phyloP scores from a whole-genome alignment of 2,888 invertebrate genomes.

The Doris montereyensis region DNA sequence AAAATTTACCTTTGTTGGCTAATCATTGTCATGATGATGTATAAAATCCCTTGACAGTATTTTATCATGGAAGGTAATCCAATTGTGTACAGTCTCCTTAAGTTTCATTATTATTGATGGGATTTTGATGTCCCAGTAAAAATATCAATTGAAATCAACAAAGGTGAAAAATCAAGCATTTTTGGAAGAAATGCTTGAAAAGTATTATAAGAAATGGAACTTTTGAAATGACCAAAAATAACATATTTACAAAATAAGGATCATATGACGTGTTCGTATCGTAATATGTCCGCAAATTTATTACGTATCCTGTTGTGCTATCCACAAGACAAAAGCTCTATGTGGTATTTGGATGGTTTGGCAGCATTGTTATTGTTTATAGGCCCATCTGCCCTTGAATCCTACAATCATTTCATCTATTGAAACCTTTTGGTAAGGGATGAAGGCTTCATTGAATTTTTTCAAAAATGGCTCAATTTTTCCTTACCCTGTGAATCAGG shows the following conservation, averaged over 20 bases:
- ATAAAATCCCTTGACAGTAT: too few species aligned
- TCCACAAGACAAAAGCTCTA: conserved; percentile 15
- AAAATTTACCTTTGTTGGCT: too few species aligned
- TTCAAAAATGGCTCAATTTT: neutral
- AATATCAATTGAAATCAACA: too few species aligned
- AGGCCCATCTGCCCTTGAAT: neutral
- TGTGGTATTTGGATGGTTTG: conserved; percentile 15
- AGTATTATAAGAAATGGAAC: too few species aligned
- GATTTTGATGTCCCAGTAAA: too few species aligned
- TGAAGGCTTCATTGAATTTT: neutral
- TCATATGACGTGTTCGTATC: neutral
- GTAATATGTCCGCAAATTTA: conserved; percentile 7
- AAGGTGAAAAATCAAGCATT: too few species aligned
- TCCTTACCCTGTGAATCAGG: neutral
- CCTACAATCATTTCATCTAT: conserved; percentile 24
- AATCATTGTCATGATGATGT: too few species aligned
- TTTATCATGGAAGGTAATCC: too few species aligned
- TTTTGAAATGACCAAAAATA: neutral
- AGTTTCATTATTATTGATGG: too few species aligned
- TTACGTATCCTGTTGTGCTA: conserved; percentile 12
- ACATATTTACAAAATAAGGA: too few species aligned
- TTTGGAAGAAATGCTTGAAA: too few species aligned
- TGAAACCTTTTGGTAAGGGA: neutral
- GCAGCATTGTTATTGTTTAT: conserved; percentile 17
- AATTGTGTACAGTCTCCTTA: too few species aligned